These are phyloP conservation scores for Sula dactylatra DNA, from an alignment of 2,113 vertebrate genomes.

Conservation along the genomic window DNA sequence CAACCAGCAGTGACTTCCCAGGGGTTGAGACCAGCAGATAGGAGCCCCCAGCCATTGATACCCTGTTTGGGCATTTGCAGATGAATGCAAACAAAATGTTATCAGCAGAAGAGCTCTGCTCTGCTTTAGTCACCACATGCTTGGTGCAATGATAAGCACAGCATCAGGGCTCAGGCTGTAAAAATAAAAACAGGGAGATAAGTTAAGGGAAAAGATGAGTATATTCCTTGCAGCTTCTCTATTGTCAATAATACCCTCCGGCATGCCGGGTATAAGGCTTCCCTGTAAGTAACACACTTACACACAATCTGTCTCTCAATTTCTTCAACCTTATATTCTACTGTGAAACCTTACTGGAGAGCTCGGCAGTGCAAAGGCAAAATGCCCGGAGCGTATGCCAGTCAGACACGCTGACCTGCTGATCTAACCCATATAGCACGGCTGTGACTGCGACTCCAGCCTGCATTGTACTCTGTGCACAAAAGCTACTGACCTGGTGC, in stretches of 20 bases:
- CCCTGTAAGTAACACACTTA: background rate
- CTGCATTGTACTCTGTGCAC: rapidly evolving
- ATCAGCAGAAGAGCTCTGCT: background rate
- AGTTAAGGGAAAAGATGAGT: background rate
- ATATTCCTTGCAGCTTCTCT: background rate
- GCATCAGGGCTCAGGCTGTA: background rate
- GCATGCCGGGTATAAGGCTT: rapidly evolving
- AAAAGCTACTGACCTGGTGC: background rate
- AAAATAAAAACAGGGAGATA: background rate
- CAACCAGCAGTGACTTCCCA: rapidly evolving
- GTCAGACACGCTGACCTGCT: background rate
- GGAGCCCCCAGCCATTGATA: background rate
- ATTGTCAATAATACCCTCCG: background rate
- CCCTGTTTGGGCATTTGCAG: rapidly evolving
- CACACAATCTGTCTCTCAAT: background rate
- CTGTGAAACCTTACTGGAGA: background rate
- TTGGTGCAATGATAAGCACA: rapidly evolving
- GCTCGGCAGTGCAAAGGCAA: background rate
- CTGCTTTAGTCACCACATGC: background rate
- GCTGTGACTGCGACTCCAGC: rapidly evolving
- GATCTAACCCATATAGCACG: rapidly evolving
- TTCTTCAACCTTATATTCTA: background rate
- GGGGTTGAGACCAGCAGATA: rapidly evolving
- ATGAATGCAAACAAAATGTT: rapidly evolving
- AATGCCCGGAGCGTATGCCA: rapidly evolving